A percentile compares a stretch with the other conserved stretches of the same genome.
phyloP scores from a whole-genome alignment of 2,888 invertebrate species.

The Rhopalosiphum nymphaeae region DNA sequence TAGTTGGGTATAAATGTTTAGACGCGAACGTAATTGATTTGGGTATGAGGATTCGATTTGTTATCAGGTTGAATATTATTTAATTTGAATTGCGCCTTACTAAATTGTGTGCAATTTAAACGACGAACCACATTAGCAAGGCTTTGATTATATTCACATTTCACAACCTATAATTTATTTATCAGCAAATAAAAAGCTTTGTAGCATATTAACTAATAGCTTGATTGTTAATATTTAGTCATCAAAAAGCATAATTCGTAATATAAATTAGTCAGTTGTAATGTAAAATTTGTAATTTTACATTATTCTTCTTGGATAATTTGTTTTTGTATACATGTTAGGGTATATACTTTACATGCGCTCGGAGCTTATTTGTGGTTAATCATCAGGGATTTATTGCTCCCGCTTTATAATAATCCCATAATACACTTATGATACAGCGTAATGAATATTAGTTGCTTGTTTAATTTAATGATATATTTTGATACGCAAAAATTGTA shows the following conservation, averaged over 20 bases:
- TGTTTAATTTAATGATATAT: conserved; percentile 8
- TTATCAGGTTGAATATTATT: conserved; percentile 24
- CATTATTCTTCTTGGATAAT: not conserved
- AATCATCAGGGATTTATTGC: conserved; percentile 51
- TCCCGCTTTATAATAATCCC: conserved; percentile 22
- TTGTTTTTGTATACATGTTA: not conserved
- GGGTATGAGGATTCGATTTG: not conserved
- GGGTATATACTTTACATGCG: not conserved
- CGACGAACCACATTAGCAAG: not conserved
- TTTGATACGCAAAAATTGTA: not conserved
- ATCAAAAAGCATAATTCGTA: not conserved
- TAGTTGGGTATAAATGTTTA: conserved; percentile 21
- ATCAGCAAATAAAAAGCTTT: not conserved
- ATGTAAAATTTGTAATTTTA: not conserved
- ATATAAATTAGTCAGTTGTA: not conserved
- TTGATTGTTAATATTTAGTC: not conserved
- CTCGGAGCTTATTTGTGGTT: conserved; percentile 45
- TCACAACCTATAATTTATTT: not conserved
- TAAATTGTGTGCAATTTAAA: conserved; percentile 15
- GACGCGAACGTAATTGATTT: conserved; percentile 43
- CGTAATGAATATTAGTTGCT: conserved; percentile 40
- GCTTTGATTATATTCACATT: not conserved
- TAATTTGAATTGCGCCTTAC: conserved; percentile 35
- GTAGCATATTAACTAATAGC: not conserved
- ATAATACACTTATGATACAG: conserved; percentile 35